Conservation (phyloP, 2,113 vertebrate genomes). For the Danio rerio region DNA sequence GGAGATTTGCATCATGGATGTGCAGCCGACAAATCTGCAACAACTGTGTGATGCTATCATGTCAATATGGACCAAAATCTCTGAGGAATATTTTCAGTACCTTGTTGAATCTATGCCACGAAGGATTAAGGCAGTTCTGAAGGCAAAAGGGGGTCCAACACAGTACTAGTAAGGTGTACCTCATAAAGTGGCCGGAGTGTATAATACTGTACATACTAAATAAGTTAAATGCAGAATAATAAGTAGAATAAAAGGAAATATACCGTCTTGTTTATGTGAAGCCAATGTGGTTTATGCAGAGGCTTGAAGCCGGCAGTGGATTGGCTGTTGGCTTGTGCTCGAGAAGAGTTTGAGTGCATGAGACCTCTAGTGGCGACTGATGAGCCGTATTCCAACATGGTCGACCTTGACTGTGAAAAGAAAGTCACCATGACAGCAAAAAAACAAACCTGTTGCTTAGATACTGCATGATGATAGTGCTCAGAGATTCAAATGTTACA, state of each 20-base stretch:
- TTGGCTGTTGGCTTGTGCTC: conserved; percentile 79
- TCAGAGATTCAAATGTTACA: background rate
- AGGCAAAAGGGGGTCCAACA: too few species aligned
- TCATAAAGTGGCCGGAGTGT: too few species aligned
- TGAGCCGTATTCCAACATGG: conserved; percentile 83
- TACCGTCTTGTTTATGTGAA: conserved; percentile 90
- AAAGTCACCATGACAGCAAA: conserved; percentile 24
- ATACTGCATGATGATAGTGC: background rate
- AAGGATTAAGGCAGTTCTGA: too few species aligned
- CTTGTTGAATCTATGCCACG: too few species aligned
- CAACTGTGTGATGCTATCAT: too few species aligned
- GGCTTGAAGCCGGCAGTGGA: conserved; percentile 87
- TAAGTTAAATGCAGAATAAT: background rate
- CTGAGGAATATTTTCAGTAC: too few species aligned
- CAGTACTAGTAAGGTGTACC: too few species aligned
- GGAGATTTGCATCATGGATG: too few species aligned
- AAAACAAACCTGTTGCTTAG: conserved; percentile 21
- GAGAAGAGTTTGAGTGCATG: conserved; percentile 86
- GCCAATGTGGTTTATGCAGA: conserved; percentile 94
- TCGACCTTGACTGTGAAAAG: conserved; percentile 74
- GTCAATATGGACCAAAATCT: too few species aligned
- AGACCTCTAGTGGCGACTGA: conserved; percentile 90
- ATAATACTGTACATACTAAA: background rate
- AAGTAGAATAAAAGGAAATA: background rate
- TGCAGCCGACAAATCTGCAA: too few species aligned